Conservation (phyloP, 2,797 vertebrate species). For the Martes flavigula region DNA sequence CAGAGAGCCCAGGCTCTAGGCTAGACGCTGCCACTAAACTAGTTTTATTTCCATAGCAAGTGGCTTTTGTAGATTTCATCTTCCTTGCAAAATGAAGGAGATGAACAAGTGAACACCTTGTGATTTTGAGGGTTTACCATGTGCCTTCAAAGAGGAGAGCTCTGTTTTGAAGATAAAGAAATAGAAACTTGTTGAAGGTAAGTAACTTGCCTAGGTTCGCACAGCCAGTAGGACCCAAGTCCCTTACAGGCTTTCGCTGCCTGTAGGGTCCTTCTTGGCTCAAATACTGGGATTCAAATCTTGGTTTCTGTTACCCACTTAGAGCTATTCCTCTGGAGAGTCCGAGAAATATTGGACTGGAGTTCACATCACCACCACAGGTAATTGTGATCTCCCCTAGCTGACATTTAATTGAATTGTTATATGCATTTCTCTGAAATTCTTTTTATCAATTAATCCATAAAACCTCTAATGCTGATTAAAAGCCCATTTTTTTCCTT, state of each 20-base stretch:
- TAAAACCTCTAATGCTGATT: not conserved
- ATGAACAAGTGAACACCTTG: not conserved
- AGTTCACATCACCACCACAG: not conserved
- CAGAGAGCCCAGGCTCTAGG: not conserved
- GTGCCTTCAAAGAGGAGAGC: not conserved
- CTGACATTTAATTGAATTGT: not conserved
- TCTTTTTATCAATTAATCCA: not conserved
- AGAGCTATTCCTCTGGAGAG: not conserved
- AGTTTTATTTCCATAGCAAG: not conserved
- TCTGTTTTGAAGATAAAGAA: not conserved
- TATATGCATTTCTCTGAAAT: not conserved
- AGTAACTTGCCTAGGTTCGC: not conserved
- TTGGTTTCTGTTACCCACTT: not conserved
- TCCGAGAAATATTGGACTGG: not conserved
- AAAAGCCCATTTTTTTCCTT: not conserved
- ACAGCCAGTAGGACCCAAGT: not conserved
- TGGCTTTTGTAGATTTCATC: not conserved
- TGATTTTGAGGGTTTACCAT: not conserved
- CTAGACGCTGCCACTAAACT: not conserved
- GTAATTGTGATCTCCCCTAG: not conserved
- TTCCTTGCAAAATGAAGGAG: not conserved
- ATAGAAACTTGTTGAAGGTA: not conserved
- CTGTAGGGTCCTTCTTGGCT: not conserved
- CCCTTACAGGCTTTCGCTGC: not conserved
- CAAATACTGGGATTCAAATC: not conserved